These are phyloP conservation scores for Phragmatobia fuliginosa DNA, from an alignment of 2,888 invertebrate genomes.

Conservation along the genomic window DNA sequence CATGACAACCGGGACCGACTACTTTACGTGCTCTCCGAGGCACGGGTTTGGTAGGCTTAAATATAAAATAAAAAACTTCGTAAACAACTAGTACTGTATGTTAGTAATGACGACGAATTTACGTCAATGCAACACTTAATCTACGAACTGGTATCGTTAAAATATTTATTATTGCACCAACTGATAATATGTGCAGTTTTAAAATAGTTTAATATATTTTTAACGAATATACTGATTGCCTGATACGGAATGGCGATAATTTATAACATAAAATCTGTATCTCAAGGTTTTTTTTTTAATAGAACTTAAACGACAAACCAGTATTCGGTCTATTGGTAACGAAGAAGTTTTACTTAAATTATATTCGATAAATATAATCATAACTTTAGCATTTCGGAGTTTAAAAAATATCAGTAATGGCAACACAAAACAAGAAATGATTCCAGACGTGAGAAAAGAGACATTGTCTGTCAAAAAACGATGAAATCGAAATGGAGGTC, in stretches of 20 bases:
- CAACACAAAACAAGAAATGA: constrained; percentile 12
- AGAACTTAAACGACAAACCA: neutral
- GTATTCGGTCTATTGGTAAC: neutral
- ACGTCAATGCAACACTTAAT: constrained; percentile 21
- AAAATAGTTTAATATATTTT: constrained; percentile 4
- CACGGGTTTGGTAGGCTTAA: no score
- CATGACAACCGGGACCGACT: no score
- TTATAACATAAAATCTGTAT: neutral
- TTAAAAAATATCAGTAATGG: neutral
- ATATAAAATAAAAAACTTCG: no score
- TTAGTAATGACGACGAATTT: constrained; percentile 13
- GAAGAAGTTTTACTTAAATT: neutral
- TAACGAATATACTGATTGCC: neutral
- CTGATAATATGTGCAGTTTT: constrained; percentile 7
- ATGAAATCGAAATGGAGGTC: constrained; percentile 45
- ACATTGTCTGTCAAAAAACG: constrained; percentile 24
- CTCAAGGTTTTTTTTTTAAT: neutral
- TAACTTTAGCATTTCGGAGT: neutral
- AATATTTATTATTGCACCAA: constrained; percentile 8
- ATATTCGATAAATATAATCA: neutral
- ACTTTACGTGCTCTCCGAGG: no score
- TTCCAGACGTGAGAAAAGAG: constrained; percentile 24
- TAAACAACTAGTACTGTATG: no score
- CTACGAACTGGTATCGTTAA: constrained; percentile 12
- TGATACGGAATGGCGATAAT: neutral